Evolutionary conservation across 30 jellyfish, hydroid and myxozoan species (phyloP), one percentile per base, ranked within the genome.

Genomic region (Catostylus mosaicus): DNA sequence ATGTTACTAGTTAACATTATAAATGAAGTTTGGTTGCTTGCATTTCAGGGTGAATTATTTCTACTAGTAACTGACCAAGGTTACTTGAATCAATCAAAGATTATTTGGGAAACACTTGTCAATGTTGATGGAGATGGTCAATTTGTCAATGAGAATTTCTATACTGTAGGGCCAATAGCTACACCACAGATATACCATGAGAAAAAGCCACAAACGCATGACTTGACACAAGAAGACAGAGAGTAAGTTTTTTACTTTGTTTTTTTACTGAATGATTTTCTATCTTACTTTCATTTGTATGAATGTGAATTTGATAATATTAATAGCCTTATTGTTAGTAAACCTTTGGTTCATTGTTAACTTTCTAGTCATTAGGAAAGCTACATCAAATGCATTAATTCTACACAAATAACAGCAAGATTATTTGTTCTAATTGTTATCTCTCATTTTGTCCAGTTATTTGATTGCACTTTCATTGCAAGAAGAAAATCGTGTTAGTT

Each of bases 11-110:
- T n/a, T n/a, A n/a, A n/a, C n/a, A n/a, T n/a, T n/a, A n/a, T n/a
- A n/a, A n/a, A n/a, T n/a, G 24, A 32, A 2, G 45, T 5, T 47
- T 18, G 22, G 71, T 60, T 31, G 47, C 43, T 46, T 37, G 8
- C 51, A 23, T 32, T 51, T 20, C 50, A 88, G 95, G 99, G 95
- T 16, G 96, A 95, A 78, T 77, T 95, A 12, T 95, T 83, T 62
- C 73, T 89, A 22, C 77, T 95, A 31, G 99, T 95, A 7, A 95
- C 99, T 19, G 99, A 95, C 47, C 99, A 95, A 73, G 99, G 99
- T 9, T 95, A 90, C 67, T 50, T 95, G 27, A 89, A 96, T 26
- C 96, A 95, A 54, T 82, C 97, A 38, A 83, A 90, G 30, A 92
- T 95, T 19, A 75, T 88, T 24, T 95, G 99, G 99, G 99, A 95